Percentiles rank a stretch among this genome's conserved stretches.
These are phyloP conservation scores for Sericinus montela DNA, from an alignment of 2,888 invertebrate genomes.

Conservation along the genomic window DNA sequence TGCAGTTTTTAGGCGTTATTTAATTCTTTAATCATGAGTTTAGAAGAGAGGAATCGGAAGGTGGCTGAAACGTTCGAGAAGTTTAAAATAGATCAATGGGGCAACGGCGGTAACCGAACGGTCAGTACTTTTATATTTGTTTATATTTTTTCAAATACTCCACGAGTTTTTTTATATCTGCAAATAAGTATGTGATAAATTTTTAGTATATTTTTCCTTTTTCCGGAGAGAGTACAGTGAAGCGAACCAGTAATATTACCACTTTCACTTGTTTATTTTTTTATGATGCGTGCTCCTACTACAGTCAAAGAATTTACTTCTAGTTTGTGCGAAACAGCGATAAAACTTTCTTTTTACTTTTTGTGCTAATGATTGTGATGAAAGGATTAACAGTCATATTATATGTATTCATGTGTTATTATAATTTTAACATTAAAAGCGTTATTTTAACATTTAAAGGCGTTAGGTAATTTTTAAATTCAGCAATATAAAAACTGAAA, in stretches of 20 bases:
- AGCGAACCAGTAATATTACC: neutral
- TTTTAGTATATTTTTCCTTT: neutral
- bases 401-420: too few relatives aligned
- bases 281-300: conserved; percentile 3
- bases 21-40: conserved; percentile 49
- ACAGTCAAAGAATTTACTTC: neutral
- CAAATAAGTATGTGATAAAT: neutral
- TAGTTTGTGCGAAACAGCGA: neutral
- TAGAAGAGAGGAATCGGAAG: conserved; percentile 66
- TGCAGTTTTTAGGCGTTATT: conserved; percentile 18
- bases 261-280: conserved; percentile 21
- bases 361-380: too few relatives aligned
- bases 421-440: too few relatives aligned
- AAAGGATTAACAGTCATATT: too few relatives aligned
- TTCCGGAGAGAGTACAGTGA: too few relatives aligned
- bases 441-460: too few relatives aligned
- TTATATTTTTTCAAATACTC: neutral
- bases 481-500: too few relatives aligned
- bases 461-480: too few relatives aligned
- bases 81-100: conserved; percentile 68
- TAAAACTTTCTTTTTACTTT: neutral
- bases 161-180: neutral
- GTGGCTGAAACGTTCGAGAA: conserved; percentile 66
- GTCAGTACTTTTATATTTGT: conserved; percentile 39
- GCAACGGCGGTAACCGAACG: conserved; percentile 60